phyloP scores from a whole-genome alignment of 1,140 invertebrate species.

The Episyrphus balteatus region DNA sequence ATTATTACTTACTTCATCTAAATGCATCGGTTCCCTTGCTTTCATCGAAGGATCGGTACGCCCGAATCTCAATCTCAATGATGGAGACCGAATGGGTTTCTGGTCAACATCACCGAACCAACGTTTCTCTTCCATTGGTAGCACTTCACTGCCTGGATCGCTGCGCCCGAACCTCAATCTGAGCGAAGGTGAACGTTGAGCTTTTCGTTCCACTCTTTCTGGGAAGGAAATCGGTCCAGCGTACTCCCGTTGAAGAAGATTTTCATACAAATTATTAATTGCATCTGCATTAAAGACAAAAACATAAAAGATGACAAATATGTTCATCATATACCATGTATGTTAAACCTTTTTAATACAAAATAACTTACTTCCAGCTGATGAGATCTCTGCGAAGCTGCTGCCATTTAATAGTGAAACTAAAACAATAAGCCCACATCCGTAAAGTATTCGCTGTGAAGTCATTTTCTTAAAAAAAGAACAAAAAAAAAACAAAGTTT shows the following conservation, averaged over 20 bases:
- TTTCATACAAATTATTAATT: slow-evolving; percentile 28
- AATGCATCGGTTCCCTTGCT: background rate
- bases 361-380: too few relatives aligned
- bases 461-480: too few relatives aligned
- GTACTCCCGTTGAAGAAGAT: slow-evolving; percentile 32
- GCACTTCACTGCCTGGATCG: slow-evolving; percentile 43
- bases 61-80: slow-evolving; percentile 50
- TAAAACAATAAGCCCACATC: too few relatives aligned
- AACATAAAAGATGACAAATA: too few relatives aligned
- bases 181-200: slow-evolving; percentile 54
- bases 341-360: too few relatives aligned
- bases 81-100: slow-evolving; percentile 46
- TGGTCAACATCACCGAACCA: slow-evolving; percentile 36
- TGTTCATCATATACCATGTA: too few relatives aligned
- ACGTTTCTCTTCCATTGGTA: slow-evolving; percentile 24
- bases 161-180: slow-evolving; percentile 58
- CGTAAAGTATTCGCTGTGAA: too few relatives aligned
- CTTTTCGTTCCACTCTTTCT: slow-evolving; percentile 55
- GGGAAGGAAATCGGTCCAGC: slow-evolving; percentile 31
- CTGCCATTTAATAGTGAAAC: too few relatives aligned
- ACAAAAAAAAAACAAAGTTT: too few relatives aligned
- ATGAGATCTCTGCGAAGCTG: too few relatives aligned
- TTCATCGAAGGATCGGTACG: slow-evolving; percentile 47
- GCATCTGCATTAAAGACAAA: slow-evolving; percentile 5
- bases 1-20: background rate